A percentile compares a stretch with the other conserved stretches of the same genome.
phyloP scores from a whole-genome alignment of 2,888 invertebrate species.

The Leucophenga montana region DNA sequence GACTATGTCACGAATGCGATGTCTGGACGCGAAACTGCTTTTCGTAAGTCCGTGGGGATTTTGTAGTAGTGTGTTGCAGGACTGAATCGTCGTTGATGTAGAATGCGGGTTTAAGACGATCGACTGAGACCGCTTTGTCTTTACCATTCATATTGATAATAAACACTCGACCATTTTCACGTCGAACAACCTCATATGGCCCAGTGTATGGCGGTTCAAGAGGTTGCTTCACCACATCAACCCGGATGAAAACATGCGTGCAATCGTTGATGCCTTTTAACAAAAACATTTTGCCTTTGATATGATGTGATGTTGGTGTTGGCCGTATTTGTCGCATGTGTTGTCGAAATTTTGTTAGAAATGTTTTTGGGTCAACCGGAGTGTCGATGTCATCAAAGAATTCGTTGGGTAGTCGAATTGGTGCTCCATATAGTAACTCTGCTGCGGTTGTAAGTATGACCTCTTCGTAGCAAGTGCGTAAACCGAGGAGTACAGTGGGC shows the following conservation, averaged over 20 bases:
- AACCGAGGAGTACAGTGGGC: neutral
- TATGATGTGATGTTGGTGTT: conserved; percentile 34
- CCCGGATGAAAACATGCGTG: conserved; percentile 34
- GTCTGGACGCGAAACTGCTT: neutral
- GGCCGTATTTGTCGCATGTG: conserved; percentile 34
- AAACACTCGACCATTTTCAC: conserved; percentile 20
- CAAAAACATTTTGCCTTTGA: conserved; percentile 17
- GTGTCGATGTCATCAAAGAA: conserved; percentile 41
- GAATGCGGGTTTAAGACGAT: conserved; percentile 30
- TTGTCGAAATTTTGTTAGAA: conserved; percentile 21
- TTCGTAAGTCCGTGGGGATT: too few species aligned
- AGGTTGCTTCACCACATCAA: conserved; percentile 22
- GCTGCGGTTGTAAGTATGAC: conserved; percentile 55
- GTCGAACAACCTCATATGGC: conserved; percentile 40
- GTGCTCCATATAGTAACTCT: conserved; percentile 57
- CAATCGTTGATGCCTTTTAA: conserved; percentile 33
- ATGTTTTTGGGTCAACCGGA: neutral
- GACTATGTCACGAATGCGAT: neutral
- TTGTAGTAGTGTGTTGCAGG: too few species aligned
- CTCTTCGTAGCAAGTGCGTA: conserved; percentile 48
- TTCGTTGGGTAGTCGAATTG: conserved; percentile 39
- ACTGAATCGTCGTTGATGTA: neutral
- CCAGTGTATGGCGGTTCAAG: conserved; percentile 50
- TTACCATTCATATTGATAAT: conserved; percentile 18
- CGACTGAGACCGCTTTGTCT: too few species aligned